phyloP scores from a whole-genome alignment of 2,888 invertebrate species.

The Cyclophora punctaria region DNA sequence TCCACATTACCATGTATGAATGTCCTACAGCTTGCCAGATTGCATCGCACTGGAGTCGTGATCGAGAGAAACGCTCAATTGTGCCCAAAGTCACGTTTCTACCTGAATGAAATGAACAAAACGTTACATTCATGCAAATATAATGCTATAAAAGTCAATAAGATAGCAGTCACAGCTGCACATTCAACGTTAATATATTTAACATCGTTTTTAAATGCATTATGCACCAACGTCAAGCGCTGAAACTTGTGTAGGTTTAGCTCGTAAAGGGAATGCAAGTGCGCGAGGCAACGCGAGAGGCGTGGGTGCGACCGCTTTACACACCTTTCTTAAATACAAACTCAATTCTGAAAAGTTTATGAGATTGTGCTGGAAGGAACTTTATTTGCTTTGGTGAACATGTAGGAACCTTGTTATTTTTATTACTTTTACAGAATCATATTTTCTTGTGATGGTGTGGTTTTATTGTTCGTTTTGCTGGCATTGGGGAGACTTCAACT shows the following conservation, averaged over 20 bases:
- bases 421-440: slow-evolving; percentile 26
- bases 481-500: too few relatives aligned
- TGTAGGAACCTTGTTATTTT: slow-evolving; percentile 30
- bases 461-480: too few relatives aligned
- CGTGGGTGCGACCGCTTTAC: slow-evolving; percentile 36
- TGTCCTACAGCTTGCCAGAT: slow-evolving; percentile 39
- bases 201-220: slow-evolving; percentile 21
- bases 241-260: slow-evolving; percentile 19
- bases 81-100: slow-evolving; percentile 57
- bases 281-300: slow-evolving; percentile 33
- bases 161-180: slow-evolving; percentile 36
- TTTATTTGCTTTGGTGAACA: slow-evolving; percentile 40
- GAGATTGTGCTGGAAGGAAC: slow-evolving; percentile 37
- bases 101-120: slow-evolving; percentile 37
- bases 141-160: slow-evolving; percentile 42
- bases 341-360: slow-evolving; percentile 44
- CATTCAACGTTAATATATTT: slow-evolving; percentile 24
- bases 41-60: slow-evolving; percentile 53
- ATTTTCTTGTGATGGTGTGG: slow-evolving; percentile 17
- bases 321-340: slow-evolving; percentile 44
- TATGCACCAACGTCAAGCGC: slow-evolving; percentile 7
- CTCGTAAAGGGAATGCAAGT: slow-evolving; percentile 42
- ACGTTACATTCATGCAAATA: slow-evolving; percentile 48
- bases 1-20: slow-evolving; percentile 40
- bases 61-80: slow-evolving; percentile 47